A percentile compares a stretch with the other conserved stretches of the same genome.
These are phyloP conservation scores for Dusona sp. DNA, from an alignment of 2,888 invertebrate genomes.

Conservation along the genomic window DNA sequence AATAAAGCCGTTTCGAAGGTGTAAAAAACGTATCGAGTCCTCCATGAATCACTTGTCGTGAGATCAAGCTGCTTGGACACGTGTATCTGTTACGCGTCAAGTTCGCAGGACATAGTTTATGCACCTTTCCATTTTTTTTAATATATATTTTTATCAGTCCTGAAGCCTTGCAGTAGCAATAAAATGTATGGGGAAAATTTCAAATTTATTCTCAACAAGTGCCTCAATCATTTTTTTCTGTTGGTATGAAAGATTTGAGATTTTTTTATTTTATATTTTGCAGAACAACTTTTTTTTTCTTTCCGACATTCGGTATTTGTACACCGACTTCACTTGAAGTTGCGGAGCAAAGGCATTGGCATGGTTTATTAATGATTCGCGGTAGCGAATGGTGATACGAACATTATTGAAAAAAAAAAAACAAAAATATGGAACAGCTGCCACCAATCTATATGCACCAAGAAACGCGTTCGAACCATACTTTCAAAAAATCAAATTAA, in stretches of 20 bases:
- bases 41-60: constrained; percentile 83
- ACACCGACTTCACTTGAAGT: no score
- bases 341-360: no score
- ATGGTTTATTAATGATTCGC: no score
- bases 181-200: neutral
- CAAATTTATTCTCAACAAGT: neutral
- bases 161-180: neutral
- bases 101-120: constrained; percentile 65
- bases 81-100: constrained; percentile 79
- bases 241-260: no score
- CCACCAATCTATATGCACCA: no score
- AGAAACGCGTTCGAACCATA: no score
- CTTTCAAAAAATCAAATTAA: no score
- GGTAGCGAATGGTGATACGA: no score
- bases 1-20: constrained; percentile 82
- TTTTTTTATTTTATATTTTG: neutral
- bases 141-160: neutral
- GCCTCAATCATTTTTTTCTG: neutral
- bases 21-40: constrained; percentile 82
- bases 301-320: neutral
- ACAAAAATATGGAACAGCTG: no score
- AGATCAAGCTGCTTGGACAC: constrained; percentile 79
- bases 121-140: constrained; percentile 64
- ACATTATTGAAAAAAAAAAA: no score
- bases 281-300: neutral